These are phyloP conservation scores for Trichogramma pretiosum DNA, from an alignment of 1,140 invertebrate species.

Conservation along the genomic window DNA sequence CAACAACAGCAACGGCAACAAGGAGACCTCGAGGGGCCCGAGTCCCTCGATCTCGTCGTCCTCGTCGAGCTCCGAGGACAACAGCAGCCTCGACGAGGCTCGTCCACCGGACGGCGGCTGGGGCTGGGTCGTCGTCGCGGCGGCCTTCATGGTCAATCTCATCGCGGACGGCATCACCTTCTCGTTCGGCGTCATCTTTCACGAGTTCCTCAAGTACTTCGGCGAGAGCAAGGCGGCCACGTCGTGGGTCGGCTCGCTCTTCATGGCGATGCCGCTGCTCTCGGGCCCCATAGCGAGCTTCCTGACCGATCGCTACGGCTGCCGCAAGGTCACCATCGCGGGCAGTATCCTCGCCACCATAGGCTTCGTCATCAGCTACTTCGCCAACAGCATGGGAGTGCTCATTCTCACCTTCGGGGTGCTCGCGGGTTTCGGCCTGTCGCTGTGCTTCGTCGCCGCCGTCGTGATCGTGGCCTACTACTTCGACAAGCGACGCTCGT, in stretches of 20 bases:
- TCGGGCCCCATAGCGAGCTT: slow-evolving; percentile 84
- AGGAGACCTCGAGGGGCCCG: slow-evolving; percentile 30
- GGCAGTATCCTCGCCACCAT: slow-evolving; percentile 67
- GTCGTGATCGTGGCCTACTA: slow-evolving; percentile 94
- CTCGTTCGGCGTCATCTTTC: slow-evolving; percentile 85
- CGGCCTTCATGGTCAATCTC: slow-evolving; percentile 82
- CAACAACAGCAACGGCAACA: slow-evolving; percentile 34
- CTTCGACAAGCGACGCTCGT: slow-evolving; percentile 83
- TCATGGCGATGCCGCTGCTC: slow-evolving; percentile 82
- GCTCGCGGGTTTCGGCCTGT: slow-evolving; percentile 75
- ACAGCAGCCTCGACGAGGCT: slow-evolving; percentile 54
- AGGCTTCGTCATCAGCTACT: slow-evolving; percentile 76
- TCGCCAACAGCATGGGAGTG: slow-evolving; percentile 65
- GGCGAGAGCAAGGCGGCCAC: slow-evolving; percentile 73
- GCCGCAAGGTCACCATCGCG: slow-evolving; percentile 68
- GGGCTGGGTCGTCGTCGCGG: slow-evolving; percentile 74
- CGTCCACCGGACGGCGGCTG: slow-evolving; percentile 67
- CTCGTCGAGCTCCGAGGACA: slow-evolving; percentile 46
- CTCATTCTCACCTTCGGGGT: slow-evolving; percentile 80
- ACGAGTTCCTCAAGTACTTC: slow-evolving; percentile 81
- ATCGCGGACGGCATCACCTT: slow-evolving; percentile 91
- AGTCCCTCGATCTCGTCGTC: slow-evolving; percentile 39
- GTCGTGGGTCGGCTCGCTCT: slow-evolving; percentile 80
- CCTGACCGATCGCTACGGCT: slow-evolving; percentile 78
- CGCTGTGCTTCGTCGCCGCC: slow-evolving; percentile 79